Evolutionary conservation across 2,797 vertebrate genomes (phyloP).

Genomic region (Catharus ustulatus): DNA sequence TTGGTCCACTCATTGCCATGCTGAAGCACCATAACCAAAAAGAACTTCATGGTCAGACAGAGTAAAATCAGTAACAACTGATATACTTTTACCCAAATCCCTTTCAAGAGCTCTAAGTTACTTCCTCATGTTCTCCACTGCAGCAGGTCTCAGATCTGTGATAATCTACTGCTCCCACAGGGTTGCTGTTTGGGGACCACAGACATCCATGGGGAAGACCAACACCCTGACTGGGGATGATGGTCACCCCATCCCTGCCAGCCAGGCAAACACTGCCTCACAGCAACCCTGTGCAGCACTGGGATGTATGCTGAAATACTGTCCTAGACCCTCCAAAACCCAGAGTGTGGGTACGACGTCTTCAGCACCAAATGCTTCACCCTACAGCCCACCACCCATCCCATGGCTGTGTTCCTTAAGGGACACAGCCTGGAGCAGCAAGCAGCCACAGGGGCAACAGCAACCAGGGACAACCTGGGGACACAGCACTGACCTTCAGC

Average conservation of each 20-base stretch:
- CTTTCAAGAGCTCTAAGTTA: not conserved
- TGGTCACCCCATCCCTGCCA: not conserved
- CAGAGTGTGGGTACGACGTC: not conserved
- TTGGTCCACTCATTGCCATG: not conserved
- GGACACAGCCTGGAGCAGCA: not conserved
- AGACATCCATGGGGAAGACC: not conserved
- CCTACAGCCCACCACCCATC: not conserved
- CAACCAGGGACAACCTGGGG: not conserved
- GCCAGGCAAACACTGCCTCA: not conserved
- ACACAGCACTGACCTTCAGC: not conserved
- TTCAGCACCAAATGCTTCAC: not conserved
- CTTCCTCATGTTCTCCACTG: fast-evolving
- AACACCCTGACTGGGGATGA: fast-evolving
- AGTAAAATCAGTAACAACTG: conserved; percentile 30
- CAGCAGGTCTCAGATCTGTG: not conserved
- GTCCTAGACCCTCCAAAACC: not conserved
- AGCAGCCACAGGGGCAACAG: not conserved
- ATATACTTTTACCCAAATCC: not conserved
- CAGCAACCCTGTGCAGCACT: not conserved
- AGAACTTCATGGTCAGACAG: not conserved
- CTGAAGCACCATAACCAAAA: not conserved
- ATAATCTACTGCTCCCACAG: not conserved
- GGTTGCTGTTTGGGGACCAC: not conserved
- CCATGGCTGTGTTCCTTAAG: fast-evolving
- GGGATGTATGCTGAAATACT: not conserved